Evolutionary conservation across 2,888 invertebrate species (phyloP).

Genomic region (Heteropelma amictum): DNA sequence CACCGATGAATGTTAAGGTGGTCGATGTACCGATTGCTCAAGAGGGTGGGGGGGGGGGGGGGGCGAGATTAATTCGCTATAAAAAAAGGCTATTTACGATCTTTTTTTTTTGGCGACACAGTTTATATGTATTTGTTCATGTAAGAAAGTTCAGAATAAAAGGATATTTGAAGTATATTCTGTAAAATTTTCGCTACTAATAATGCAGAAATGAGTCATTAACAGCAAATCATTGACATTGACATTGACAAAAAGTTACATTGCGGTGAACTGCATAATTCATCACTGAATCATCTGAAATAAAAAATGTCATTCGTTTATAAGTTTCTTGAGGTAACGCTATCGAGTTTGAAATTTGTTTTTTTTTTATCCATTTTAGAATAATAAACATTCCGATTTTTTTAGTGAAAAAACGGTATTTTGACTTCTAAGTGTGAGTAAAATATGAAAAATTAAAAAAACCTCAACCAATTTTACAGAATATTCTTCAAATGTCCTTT

Average conservation of each 20-base stretch:
- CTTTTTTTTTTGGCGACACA: slow-evolving; percentile 3
- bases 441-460: slow-evolving; percentile 3
- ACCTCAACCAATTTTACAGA: neutral
- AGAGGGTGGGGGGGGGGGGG: neutral
- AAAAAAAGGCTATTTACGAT: neutral
- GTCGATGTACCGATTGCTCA: slow-evolving; percentile 24
- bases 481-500: slow-evolving; percentile 4
- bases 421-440: slow-evolving; percentile 7
- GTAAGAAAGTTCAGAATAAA: neutral
- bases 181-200: slow-evolving; percentile 1
- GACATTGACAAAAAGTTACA: neutral
- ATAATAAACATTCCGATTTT: neutral
- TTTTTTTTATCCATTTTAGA: neutral
- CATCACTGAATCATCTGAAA: neutral
- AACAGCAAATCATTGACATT: neutral
- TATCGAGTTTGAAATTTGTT: neutral
- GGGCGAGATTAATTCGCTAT: neutral
- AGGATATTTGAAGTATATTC: neutral
- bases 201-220: neutral
- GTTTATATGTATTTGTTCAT: neutral
- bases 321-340: neutral
- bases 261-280: neutral
- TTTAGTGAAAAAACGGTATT: neutral
- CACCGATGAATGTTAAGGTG: slow-evolving; percentile 25
- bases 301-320: neutral